A percentile compares a stretch with the other conserved stretches of the same genome.
Conservation (phyloP, 2,888 invertebrate species). For the Noctua janthe region DNA sequence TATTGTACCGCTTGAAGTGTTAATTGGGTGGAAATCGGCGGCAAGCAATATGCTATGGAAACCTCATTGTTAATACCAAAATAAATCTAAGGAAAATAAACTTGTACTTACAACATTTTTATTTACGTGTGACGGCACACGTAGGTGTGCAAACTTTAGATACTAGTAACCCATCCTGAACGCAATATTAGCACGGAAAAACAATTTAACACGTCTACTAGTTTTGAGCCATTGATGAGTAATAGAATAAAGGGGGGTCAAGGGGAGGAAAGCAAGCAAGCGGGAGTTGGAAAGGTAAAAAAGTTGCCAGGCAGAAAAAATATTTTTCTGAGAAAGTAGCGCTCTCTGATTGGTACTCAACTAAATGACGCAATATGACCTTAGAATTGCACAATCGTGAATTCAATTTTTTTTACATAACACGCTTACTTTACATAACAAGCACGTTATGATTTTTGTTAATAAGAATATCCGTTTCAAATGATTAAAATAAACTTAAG, state of each 20-base stretch:
- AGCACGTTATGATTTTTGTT: neutral
- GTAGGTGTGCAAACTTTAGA: constrained; percentile 92
- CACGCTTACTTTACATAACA: too few species aligned
- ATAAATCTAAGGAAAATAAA: constrained; percentile 41
- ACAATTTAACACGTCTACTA: constrained; percentile 85
- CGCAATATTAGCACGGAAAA: constrained; percentile 88
- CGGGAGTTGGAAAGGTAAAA: neutral
- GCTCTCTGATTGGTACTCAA: neutral
- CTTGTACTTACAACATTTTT: constrained; percentile 92
- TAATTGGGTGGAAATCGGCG: constrained; percentile 24
- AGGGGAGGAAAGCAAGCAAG: constrained; percentile 22
- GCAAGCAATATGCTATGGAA: constrained; percentile 18
- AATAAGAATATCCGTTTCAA: too few species aligned
- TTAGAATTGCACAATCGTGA: neutral
- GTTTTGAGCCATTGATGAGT: constrained; percentile 86
- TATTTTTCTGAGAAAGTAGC: neutral
- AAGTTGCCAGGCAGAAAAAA: constrained; percentile 29
- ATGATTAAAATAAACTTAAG: neutral
- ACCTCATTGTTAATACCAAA: constrained; percentile 27
- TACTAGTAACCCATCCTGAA: constrained; percentile 94
- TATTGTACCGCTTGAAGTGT: neutral
- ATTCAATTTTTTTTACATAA: neutral
- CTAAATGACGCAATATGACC: constrained; percentile 25
- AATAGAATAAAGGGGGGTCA: constrained; percentile 69
- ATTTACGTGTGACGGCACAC: constrained; percentile 92